Percentiles rank a stretch among this genome's conserved stretches.
These are phyloP conservation scores for Tiaroga cobitis DNA, from an alignment of 2,797 vertebrate species.

Conservation along the genomic window DNA sequence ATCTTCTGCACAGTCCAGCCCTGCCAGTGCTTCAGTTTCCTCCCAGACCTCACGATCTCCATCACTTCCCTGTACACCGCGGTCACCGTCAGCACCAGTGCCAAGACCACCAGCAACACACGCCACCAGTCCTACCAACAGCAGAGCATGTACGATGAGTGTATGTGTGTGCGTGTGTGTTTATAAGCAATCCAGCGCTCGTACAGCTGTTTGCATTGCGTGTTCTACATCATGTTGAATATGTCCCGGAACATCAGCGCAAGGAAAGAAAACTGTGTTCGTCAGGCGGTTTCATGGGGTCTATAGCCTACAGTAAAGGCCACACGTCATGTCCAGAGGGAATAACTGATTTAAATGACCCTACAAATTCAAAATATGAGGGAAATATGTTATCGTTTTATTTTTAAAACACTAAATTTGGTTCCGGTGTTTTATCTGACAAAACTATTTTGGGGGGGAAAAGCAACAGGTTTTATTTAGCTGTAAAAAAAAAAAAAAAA, in stretches of 20 bases:
- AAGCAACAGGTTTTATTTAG: no score
- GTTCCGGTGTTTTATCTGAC: background rate
- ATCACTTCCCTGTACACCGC: constrained; percentile 71
- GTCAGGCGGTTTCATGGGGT: no score
- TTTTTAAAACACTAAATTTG: background rate
- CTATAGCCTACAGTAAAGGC: background rate
- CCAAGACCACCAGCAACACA: constrained; percentile 66
- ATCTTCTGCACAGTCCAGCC: constrained; percentile 63
- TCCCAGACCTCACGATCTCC: constrained; percentile 66
- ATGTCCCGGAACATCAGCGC: background rate
- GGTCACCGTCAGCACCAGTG: constrained; percentile 65
- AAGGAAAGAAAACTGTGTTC: background rate
- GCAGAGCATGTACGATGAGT: background rate
- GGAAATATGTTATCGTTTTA: background rate
- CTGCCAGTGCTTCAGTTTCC: constrained; percentile 63
- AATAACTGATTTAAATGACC: background rate
- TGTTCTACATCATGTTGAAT: background rate
- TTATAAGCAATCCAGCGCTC: background rate
- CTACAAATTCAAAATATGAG: background rate
- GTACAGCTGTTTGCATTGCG: background rate
- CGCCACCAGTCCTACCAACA: constrained; percentile 74
- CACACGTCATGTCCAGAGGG: background rate
- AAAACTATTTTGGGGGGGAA: rapidly evolving
- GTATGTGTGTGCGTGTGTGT: background rate
- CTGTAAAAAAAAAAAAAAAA: no score